These are phyloP conservation scores for Grus americana DNA, from an alignment of 2,113 vertebrate species.

Conservation along the genomic window DNA sequence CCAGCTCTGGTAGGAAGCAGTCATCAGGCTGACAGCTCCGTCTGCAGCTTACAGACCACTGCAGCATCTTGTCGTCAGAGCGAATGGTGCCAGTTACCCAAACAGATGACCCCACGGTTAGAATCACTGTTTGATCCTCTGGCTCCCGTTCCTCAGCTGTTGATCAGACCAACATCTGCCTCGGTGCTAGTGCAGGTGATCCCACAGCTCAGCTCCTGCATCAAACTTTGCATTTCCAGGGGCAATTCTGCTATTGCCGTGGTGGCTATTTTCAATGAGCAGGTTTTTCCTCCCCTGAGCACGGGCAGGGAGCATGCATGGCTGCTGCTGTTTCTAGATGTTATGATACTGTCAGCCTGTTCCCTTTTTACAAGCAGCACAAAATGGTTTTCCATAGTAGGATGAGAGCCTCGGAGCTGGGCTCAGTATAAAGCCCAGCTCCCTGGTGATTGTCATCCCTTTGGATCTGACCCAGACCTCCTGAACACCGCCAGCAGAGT, in stretches of 20 bases:
- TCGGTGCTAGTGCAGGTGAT: not conserved
- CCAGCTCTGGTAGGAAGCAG: not conserved
- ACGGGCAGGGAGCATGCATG: accelerated
- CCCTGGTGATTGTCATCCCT: not conserved
- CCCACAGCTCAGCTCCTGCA: not conserved
- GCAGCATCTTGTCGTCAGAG: not conserved
- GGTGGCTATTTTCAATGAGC: not conserved
- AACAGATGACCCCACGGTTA: not conserved
- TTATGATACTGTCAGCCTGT: not conserved
- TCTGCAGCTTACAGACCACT: not conserved
- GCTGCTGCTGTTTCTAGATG: not conserved
- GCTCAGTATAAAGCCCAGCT: not conserved
- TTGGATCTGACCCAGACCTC: not conserved
- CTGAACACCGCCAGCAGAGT: not conserved
- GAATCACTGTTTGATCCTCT: not conserved
- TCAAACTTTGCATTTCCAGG: not conserved
- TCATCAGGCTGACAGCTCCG: not conserved
- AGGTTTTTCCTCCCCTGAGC: no score
- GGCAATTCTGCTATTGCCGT: accelerated
- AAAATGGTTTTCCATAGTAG: not conserved
- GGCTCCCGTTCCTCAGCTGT: not conserved
- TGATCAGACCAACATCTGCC: not conserved
- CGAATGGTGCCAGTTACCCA: not conserved
- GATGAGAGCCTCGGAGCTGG: not conserved
- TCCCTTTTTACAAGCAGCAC: not conserved